phyloP scores from a whole-genome alignment of 2,888 invertebrate species.

The Galeopsomyia nigrocyanea region DNA sequence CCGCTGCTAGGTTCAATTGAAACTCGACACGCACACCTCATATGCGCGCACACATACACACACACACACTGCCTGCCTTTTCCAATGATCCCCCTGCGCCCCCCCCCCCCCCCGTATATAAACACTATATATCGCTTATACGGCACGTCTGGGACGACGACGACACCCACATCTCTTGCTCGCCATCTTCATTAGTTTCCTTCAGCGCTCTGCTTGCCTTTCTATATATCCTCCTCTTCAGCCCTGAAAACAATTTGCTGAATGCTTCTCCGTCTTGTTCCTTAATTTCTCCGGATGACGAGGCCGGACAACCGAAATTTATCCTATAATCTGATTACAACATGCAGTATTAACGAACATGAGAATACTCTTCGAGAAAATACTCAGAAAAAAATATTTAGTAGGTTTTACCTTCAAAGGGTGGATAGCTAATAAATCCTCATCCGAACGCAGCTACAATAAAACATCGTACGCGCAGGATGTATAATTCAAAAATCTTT shows the following conservation, averaged over 20 bases:
- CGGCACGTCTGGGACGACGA: conserved; percentile 26
- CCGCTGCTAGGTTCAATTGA: conserved; percentile 57
- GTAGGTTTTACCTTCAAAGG: no score
- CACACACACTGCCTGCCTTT: no score
- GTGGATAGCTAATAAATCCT: no score
- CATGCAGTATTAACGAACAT: no score
- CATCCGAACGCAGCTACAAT: no score
- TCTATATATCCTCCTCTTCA: not conserved
- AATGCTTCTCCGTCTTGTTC: not conserved
- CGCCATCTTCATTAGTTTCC: conserved; percentile 8
- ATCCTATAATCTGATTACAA: no score
- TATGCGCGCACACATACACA: not conserved
- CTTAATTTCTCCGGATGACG: no score
- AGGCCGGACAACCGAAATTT: no score
- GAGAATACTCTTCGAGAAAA: no score
- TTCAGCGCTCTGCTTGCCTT: not conserved
- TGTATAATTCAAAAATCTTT: no score
- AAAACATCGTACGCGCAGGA: no score
- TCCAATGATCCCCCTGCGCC: not conserved
- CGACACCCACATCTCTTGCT: not conserved
- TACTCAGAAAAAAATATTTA: no score
- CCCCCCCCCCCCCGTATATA: conserved; percentile 3
- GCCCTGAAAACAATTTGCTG: conserved; percentile 33
- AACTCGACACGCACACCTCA: conserved; percentile 59
- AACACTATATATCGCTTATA: conserved; percentile 8